phyloP scores from a whole-genome alignment of 2,888 invertebrate species.

The Nephrotoma appendiculata region DNA sequence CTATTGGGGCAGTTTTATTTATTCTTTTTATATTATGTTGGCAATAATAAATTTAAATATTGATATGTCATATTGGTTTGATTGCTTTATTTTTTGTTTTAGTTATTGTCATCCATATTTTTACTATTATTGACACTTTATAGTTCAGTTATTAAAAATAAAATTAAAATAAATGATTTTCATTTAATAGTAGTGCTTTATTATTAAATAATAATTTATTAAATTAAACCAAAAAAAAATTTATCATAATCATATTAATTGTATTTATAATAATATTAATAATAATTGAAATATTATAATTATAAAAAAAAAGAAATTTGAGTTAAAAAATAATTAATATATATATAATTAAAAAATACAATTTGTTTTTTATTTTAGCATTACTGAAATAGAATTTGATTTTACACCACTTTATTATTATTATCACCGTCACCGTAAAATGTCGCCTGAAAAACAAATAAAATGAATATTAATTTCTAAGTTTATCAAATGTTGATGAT shows the following conservation, averaged over 20 bases:
- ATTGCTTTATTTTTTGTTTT: background rate
- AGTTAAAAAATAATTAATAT: background rate
- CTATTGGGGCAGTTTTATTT: background rate
- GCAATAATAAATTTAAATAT: background rate
- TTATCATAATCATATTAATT: background rate
- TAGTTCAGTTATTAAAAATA: background rate
- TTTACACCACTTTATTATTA: conserved; percentile 3
- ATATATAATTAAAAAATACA: background rate
- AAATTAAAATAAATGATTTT: background rate
- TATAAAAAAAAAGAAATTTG: background rate
- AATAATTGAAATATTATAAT: background rate
- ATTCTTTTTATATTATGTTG: background rate
- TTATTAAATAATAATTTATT: background rate
- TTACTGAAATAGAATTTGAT: background rate
- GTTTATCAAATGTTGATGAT: background rate
- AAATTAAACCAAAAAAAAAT: background rate
- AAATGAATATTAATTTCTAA: background rate
- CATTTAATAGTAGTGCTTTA: background rate
- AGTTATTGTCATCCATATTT: background rate
- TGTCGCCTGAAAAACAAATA: conserved; percentile 19
- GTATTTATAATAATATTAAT: background rate
- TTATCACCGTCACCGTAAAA: conserved; percentile 28
- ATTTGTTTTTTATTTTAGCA: background rate
- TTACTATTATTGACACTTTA: background rate
- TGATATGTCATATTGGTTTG: background rate